phyloP scores from a whole-genome alignment of 2,113 vertebrate species.

The Toxotes chatareus region DNA sequence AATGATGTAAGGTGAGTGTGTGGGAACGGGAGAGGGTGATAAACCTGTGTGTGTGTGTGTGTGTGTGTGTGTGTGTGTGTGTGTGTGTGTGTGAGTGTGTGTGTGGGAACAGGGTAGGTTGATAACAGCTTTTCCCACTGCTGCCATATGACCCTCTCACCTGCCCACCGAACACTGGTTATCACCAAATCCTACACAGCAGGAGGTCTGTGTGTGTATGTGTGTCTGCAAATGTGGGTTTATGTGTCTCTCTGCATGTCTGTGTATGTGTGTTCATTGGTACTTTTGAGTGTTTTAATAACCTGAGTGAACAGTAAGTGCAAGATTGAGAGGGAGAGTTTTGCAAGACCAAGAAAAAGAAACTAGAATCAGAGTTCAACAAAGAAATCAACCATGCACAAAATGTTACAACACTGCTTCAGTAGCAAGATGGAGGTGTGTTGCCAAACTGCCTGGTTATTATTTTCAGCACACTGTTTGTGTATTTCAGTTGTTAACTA shows the following conservation, averaged over 20 bases:
- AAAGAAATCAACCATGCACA: constrained; percentile 68
- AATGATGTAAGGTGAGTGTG: constrained; percentile 99
- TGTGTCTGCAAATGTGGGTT: constrained; percentile 10
- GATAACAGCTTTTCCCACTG: constrained; percentile 97
- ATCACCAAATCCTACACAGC: constrained; percentile 92
- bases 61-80: constrained; percentile 40
- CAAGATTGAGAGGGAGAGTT: constrained; percentile 3
- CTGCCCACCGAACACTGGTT: constrained; percentile 88
- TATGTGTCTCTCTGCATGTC: constrained; percentile 41
- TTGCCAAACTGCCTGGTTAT: not conserved
- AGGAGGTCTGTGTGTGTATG: constrained; percentile 59
- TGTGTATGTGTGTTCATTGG: constrained; percentile 20
- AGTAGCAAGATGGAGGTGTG: too few species aligned
- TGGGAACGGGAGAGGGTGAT: constrained; percentile 97
- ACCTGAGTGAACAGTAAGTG: constrained; percentile 22
- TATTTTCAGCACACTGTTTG: not conserved
- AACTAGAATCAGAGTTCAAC: constrained; percentile 83
- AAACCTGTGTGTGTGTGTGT: constrained; percentile 68
- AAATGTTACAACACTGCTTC: not conserved
- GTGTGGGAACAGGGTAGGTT: constrained; percentile 94
- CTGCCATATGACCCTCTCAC: constrained; percentile 87
- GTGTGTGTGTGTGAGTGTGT: constrained; percentile 43
- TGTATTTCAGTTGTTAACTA: too few species aligned
- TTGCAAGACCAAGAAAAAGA: not conserved
- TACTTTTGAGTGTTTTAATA: constrained; percentile 45